Conservation (phyloP, 2,113 vertebrate genomes). For the Micronycteris hirsuta region DNA sequence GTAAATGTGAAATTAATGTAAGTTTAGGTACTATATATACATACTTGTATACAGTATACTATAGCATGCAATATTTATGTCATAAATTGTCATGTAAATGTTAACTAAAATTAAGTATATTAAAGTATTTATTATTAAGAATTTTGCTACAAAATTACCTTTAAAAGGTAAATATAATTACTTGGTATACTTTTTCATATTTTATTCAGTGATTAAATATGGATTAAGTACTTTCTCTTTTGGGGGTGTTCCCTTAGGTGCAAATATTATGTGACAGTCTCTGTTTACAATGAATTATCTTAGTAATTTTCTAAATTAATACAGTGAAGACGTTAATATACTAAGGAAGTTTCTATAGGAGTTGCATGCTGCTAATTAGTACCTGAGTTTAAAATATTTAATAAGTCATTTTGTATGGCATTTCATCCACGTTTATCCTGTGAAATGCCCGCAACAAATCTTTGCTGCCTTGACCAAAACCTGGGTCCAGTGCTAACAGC, state of each 20-base stretch:
- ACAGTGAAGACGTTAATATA: neutral
- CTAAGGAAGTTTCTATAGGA: neutral
- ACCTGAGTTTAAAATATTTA: neutral
- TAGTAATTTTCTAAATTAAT: conserved; percentile 13
- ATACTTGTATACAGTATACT: neutral
- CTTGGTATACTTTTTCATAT: conserved; percentile 1
- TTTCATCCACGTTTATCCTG: neutral
- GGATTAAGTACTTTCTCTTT: neutral
- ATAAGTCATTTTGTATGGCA: neutral
- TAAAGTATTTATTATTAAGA: conserved; percentile 26
- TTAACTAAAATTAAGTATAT: neutral
- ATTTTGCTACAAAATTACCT: neutral
- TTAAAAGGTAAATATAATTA: neutral
- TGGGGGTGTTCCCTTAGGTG: neutral
- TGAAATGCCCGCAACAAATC: neutral
- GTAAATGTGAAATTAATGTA: neutral
- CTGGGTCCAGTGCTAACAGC: neutral
- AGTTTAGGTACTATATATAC: neutral
- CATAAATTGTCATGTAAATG: neutral
- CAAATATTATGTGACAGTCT: neutral
- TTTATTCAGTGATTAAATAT: conserved; percentile 37
- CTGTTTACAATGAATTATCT: conserved; percentile 20
- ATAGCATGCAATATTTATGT: neutral
- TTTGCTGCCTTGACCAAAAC: neutral
- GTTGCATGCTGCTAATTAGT: neutral